These are phyloP conservation scores for Agrotis clavis DNA, from an alignment of 2,888 invertebrate species.

Conservation along the genomic window DNA sequence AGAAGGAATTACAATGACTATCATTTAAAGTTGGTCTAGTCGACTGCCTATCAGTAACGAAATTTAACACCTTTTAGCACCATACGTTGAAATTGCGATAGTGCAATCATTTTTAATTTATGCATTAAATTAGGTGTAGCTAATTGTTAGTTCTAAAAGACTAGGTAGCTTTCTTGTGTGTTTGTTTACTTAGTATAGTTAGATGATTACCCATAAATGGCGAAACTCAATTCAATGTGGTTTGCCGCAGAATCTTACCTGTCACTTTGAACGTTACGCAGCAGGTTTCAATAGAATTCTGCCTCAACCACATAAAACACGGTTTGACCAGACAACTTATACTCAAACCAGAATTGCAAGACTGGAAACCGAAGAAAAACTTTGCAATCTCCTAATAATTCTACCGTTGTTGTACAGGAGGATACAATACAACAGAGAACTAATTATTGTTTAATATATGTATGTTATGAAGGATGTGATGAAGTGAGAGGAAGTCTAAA, in stretches of 20 bases:
- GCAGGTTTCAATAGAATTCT: not conserved
- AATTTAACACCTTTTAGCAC: not conserved
- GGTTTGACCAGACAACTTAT: constrained; percentile 21
- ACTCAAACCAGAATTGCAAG: constrained; percentile 18
- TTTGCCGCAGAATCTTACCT: not conserved
- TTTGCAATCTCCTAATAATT: constrained; percentile 18
- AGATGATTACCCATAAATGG: not conserved
- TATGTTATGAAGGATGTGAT: too few relatives aligned
- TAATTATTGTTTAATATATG: not conserved
- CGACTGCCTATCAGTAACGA: too few relatives aligned
- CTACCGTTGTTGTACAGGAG: not conserved
- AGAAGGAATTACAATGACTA: too few relatives aligned
- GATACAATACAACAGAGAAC: constrained; percentile 16
- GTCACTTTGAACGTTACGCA: not conserved
- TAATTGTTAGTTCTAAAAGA: too few relatives aligned
- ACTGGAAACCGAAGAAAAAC: constrained; percentile 24
- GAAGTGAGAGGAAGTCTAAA: too few relatives aligned
- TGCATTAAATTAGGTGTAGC: too few relatives aligned
- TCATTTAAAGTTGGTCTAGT: too few relatives aligned
- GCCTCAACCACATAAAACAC: not conserved
- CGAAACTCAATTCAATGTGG: not conserved
- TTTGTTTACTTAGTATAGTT: too few relatives aligned
- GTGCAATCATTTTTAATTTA: not conserved
- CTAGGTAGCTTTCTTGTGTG: too few relatives aligned
- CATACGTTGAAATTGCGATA: not conserved